Conservation (phyloP, 2,797 vertebrate genomes). For the Vireo griseus region DNA sequence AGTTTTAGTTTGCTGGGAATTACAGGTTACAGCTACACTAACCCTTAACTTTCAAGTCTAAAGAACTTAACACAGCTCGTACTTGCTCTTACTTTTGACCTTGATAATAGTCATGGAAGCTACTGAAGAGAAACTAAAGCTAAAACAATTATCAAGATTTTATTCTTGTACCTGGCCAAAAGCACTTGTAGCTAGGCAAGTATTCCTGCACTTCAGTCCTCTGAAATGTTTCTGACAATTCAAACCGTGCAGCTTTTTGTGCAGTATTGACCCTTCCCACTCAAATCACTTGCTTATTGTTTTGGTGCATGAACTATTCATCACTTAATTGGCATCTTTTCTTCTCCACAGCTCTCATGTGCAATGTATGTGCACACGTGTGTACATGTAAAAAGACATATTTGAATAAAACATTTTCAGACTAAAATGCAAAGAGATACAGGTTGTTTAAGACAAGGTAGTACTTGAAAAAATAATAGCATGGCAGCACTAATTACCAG, state of each 20-base stretch:
- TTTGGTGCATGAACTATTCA: background rate
- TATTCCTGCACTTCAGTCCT: background rate
- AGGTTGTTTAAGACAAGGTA: background rate
- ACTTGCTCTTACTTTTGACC: background rate
- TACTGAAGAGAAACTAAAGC: background rate
- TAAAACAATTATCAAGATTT: background rate
- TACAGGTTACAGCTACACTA: background rate
- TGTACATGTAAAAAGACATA: background rate
- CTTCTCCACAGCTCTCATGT: background rate
- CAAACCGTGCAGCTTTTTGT: background rate
- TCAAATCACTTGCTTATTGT: background rate
- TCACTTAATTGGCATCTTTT: background rate
- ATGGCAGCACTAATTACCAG: background rate
- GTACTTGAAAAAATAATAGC: background rate
- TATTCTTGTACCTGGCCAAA: background rate
- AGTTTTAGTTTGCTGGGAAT: background rate
- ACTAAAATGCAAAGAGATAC: background rate
- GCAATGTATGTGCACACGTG: background rate
- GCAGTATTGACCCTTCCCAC: background rate
- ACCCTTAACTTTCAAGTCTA: background rate
- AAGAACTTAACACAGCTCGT: background rate
- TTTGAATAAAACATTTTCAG: background rate
- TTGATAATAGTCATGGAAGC: background rate
- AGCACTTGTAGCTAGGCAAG: background rate
- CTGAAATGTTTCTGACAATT: background rate